A percentile compares a stretch with the other conserved stretches of the same genome.
Evolutionary conservation across 64 coral and sea anemone genomes (phyloP).

Genomic region (Catalaphyllia jardinei): DNA sequence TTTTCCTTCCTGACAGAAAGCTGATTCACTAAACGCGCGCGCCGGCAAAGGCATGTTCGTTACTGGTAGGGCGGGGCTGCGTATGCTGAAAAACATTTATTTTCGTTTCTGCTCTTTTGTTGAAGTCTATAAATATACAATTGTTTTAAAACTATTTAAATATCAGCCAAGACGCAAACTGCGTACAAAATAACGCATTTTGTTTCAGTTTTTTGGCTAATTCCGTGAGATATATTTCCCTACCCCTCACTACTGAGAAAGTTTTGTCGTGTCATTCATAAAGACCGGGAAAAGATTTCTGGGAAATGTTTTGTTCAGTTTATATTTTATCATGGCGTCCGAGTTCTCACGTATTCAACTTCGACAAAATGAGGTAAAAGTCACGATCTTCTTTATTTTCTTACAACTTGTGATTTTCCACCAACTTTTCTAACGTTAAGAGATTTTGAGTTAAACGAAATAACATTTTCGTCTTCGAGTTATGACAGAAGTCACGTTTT

Average conservation of each 20-base stretch:
- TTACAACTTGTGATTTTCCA: background rate
- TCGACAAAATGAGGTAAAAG: slow-evolving; percentile 72
- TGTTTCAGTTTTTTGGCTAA: background rate
- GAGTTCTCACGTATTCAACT: slow-evolving; percentile 70
- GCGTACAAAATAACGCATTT: background rate
- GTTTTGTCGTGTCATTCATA: slow-evolving; percentile 24
- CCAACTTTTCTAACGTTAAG: background rate
- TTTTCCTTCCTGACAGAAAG: background rate
- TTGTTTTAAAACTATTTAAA: background rate
- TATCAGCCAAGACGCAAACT: background rate
- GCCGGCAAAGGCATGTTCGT: background rate
- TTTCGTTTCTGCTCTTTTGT: background rate
- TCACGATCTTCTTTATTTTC: slow-evolving; percentile 11
- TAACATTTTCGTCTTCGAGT: background rate
- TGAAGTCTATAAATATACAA: background rate
- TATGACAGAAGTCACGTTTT: slow-evolving; percentile 47
- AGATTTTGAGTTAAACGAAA: background rate
- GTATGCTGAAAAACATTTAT: background rate
- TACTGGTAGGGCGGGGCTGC: background rate
- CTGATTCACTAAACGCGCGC: background rate
- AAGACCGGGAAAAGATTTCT: slow-evolving; percentile 36
- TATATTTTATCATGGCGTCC: slow-evolving; percentile 74
- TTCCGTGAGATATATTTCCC: background rate
- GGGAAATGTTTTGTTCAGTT: slow-evolving; percentile 84
- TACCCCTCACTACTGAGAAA: background rate